phyloP scores from a whole-genome alignment of 2,888 invertebrate genomes.

The Melanostoma mellinum region DNA sequence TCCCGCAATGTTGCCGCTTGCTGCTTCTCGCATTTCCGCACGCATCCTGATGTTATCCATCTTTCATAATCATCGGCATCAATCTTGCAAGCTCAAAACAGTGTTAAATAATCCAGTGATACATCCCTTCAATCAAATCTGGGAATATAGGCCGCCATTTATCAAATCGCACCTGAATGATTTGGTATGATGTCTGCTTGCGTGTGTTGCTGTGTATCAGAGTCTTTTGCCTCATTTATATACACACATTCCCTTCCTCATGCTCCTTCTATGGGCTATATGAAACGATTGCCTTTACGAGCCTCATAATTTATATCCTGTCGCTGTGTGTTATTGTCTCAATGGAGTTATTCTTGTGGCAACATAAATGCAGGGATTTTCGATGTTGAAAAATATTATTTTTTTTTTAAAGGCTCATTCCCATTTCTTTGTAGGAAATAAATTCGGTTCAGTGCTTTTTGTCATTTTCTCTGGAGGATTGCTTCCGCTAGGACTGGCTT shows the following conservation, averaged over 20 bases:
- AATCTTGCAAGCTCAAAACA: conserved; percentile 59
- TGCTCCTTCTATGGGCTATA: not conserved
- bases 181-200: conserved; percentile 44
- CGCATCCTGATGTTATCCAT: conserved; percentile 51
- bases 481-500: not conserved
- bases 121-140: conserved; percentile 68
- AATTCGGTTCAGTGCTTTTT: not conserved
- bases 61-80: conserved; percentile 60
- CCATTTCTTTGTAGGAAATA: conserved; percentile 16
- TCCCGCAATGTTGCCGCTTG: not conserved
- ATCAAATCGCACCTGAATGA: conserved; percentile 70
- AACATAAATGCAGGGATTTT: conserved; percentile 53
- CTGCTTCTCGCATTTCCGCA: conserved; percentile 4
- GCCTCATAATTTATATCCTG: conserved; percentile 67
- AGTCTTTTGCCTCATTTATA: not conserved
- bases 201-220: conserved; percentile 7
- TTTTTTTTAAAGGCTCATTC: conserved; percentile 25
- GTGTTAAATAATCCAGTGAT: conserved; percentile 69
- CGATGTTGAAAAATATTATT: conserved; percentile 46
- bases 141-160: conserved; percentile 56
- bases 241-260: not conserved
- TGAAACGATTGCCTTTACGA: conserved; percentile 58
- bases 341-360: conserved; percentile 64
- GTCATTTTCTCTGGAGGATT: conserved; percentile 1
- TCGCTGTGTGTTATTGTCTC: conserved; percentile 69